Evolutionary conservation across 2,113 vertebrate genomes (phyloP).

Genomic region (mouse (Mus musculus)): DNA sequence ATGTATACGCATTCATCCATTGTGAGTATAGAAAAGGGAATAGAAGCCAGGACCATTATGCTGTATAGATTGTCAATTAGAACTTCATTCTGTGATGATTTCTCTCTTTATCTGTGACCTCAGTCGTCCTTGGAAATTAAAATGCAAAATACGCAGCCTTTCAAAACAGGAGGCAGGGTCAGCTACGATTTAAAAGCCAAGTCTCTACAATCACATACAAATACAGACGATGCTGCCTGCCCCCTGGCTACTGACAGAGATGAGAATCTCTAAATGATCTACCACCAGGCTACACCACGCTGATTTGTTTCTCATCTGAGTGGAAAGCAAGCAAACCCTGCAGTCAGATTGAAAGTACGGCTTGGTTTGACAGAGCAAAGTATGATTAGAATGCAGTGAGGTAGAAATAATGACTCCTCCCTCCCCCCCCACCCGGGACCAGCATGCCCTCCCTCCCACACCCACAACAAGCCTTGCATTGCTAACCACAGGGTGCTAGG

Average conservation of each 20-base stretch:
- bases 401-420: constrained; percentile 82
- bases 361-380: constrained; percentile 74
- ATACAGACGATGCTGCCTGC: neutral
- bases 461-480: constrained; percentile 64
- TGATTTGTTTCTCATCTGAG: constrained; percentile 62
- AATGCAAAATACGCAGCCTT: constrained; percentile 46
- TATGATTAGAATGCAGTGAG: constrained; percentile 84
- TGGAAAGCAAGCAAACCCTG: constrained; percentile 69
- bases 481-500: constrained; percentile 60
- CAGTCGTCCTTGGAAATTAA: constrained; percentile 44
- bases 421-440: constrained; percentile 76
- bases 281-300: constrained; percentile 59
- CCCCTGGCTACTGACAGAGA: constrained; percentile 63
- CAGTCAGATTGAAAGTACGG: constrained; percentile 76
- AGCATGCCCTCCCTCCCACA: constrained; percentile 56
- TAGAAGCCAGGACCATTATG: neutral
- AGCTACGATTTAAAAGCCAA: constrained; percentile 56
- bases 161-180: constrained; percentile 10
- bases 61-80: constrained; percentile 8
- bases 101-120: constrained; percentile 33
- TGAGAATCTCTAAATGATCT: constrained; percentile 68
- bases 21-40: neutral
- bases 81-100: constrained; percentile 42
- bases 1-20: neutral
- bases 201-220: constrained; percentile 48